Base-by-base conservation (phyloP, 2,113 vertebrate genomes). In the Triplophysa siluroides region DNA sequence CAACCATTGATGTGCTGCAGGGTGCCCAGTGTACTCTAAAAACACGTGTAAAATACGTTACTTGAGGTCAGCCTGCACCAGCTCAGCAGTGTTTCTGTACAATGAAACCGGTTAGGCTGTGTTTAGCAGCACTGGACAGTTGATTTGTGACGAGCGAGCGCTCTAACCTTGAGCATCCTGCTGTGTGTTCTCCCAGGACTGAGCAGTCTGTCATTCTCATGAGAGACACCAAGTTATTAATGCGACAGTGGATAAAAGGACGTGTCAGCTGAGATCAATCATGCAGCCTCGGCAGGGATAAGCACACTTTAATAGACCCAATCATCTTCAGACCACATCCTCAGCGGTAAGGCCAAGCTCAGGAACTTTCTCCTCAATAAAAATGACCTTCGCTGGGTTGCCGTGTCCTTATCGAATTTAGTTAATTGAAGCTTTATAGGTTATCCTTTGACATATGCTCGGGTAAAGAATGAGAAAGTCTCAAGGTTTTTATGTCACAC, bases 231-330 rank as follows among this genome's bases (percentile, higher is more conserved):
- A 76, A 76, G 72, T 86, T 88, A 91, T 91, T 90, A 87, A 89
- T 91, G 88, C 91, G 91, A 90, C 90, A 90, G 77, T 47, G 88
- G 88, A 81, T 88, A 91, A 91, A 91, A 91, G 91, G 87, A 90
- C 87, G 85, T 81, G 88, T 90, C 91, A 89, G 71, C 84, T 79
- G 79, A 87, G 85, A 92, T 92, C 89, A 87, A 85, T 92, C 90
- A 90, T 68, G 2, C 8, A 0, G 41, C 68, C 45, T 68, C 81
- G 84, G 86, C 81, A 85, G 52, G 83, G 86, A 89, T 83, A 78
- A 73, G 81, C 82, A 65, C 79, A 78, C 87, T 87, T 89, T 89
- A 89, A 90, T 90, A 89, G 85, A 87, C 73, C 86, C 83, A 85
- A 89, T 89, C 85, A 86, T 89, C 78, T 79, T 79, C 77, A 54